Conservation (phyloP, 2,113 vertebrate genomes). For the Hippocampus guttulatus region DNA sequence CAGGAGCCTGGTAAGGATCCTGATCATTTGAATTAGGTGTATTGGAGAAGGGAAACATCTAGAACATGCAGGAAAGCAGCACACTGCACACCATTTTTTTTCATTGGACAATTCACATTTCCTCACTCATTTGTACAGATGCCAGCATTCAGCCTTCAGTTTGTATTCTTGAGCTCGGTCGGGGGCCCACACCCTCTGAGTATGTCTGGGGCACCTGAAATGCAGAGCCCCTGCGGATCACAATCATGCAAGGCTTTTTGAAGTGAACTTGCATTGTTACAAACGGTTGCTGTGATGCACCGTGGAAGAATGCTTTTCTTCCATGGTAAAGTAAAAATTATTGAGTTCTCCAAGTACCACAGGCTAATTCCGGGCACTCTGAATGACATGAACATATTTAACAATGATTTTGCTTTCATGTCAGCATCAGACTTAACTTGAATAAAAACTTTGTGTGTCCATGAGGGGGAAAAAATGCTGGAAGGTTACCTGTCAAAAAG, state of each 20-base stretch:
- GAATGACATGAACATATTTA: not conserved
- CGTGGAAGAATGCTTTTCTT: not conserved
- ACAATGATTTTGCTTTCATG: not conserved
- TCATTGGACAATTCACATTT: too few species aligned
- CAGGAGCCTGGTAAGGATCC: too few species aligned
- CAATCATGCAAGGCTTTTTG: not conserved
- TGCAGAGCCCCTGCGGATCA: not conserved
- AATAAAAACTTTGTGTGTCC: not conserved
- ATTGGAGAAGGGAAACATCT: too few species aligned
- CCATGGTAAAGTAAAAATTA: not conserved
- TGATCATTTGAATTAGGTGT: too few species aligned
- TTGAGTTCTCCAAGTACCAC: too few species aligned
- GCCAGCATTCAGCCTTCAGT: not conserved
- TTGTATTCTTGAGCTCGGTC: not conserved
- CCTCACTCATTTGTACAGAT: not conserved
- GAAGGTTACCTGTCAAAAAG: slow-evolving; percentile 6
- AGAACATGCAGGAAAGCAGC: too few species aligned
- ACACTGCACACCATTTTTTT: too few species aligned
- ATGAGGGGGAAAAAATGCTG: not conserved
- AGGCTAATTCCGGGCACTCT: not conserved
- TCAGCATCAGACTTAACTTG: not conserved
- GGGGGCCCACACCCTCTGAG: not conserved
- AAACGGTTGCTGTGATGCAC: not conserved
- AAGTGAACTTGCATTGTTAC: not conserved
- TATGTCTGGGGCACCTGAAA: not conserved